These are phyloP conservation scores for Zosterops pallidus DNA, from an alignment of 2,113 vertebrate genomes.

Conservation along the genomic window DNA sequence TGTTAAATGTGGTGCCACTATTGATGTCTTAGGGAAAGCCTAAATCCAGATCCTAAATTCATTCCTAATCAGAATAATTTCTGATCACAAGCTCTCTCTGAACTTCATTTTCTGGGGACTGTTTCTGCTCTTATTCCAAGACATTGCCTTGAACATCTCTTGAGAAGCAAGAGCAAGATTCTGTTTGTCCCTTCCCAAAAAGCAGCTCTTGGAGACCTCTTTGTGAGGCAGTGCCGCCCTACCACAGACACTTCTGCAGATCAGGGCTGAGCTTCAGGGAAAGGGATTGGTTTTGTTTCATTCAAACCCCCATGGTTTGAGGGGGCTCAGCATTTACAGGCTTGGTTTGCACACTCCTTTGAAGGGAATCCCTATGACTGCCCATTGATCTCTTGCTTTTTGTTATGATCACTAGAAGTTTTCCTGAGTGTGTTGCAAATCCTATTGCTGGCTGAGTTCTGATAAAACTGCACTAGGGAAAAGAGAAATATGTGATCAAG, in stretches of 20 bases:
- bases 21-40: background rate
- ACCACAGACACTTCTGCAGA: background rate
- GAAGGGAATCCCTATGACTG: background rate
- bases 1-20: background rate
- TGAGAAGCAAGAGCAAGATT: background rate
- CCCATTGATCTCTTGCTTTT: slow-evolving; percentile 25
- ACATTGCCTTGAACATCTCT: background rate
- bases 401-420: background rate
- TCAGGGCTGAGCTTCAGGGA: background rate
- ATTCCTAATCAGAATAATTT: background rate
- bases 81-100: background rate
- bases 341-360: background rate
- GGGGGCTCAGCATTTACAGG: background rate
- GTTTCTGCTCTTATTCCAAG: background rate
- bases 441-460: background rate
- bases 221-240: background rate
- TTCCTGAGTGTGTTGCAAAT: background rate
- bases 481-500: slow-evolving; percentile 54
- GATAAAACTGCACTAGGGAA: slow-evolving; percentile 5
- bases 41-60: background rate
- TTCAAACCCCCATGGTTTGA: background rate
- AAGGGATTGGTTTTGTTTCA: background rate
- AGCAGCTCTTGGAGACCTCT: background rate
- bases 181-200: background rate
- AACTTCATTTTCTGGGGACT: background rate